Conservation (phyloP, 2,888 invertebrate species). For the Scelioninae gen. 1 region DNA sequence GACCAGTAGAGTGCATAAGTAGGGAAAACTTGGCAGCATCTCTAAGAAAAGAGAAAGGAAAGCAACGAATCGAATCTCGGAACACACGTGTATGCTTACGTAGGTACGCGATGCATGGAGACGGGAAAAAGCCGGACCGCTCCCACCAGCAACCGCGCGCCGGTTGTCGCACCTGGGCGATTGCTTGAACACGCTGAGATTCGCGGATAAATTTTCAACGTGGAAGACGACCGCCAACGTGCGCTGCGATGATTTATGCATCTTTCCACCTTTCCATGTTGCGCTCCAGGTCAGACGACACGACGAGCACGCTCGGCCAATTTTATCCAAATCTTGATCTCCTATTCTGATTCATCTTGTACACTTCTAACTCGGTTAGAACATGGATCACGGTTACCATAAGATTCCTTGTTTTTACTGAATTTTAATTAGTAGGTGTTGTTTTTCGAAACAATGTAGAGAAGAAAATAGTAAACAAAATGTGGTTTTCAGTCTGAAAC, state of each 20-base stretch:
- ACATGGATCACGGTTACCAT: no score
- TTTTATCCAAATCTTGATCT: conserved; percentile 29
- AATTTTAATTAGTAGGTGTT: no score
- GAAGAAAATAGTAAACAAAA: no score
- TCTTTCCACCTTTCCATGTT: background rate
- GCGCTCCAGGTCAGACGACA: conserved; percentile 17
- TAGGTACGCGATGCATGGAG: conserved; percentile 38
- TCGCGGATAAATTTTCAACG: conserved; percentile 56
- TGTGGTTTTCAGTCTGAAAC: no score
- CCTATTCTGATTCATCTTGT: background rate
- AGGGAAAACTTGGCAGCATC: conserved; percentile 27
- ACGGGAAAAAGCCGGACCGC: conserved; percentile 42
- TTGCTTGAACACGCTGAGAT: conserved; percentile 32
- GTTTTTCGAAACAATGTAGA: no score
- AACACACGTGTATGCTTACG: conserved; percentile 74
- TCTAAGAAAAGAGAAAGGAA: conserved; percentile 56
- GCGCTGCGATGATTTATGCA: conserved; percentile 31
- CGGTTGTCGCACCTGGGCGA: conserved; percentile 66
- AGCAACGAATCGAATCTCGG: conserved; percentile 72
- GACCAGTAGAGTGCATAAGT: conserved; percentile 24
- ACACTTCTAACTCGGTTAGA: no score
- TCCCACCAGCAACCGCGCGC: conserved; percentile 41
- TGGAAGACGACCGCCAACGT: conserved; percentile 19
- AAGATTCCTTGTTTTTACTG: no score
- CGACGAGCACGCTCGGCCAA: conserved; percentile 12